phyloP scores from a whole-genome alignment of 2,888 invertebrate species.

The Germaria angustata region DNA sequence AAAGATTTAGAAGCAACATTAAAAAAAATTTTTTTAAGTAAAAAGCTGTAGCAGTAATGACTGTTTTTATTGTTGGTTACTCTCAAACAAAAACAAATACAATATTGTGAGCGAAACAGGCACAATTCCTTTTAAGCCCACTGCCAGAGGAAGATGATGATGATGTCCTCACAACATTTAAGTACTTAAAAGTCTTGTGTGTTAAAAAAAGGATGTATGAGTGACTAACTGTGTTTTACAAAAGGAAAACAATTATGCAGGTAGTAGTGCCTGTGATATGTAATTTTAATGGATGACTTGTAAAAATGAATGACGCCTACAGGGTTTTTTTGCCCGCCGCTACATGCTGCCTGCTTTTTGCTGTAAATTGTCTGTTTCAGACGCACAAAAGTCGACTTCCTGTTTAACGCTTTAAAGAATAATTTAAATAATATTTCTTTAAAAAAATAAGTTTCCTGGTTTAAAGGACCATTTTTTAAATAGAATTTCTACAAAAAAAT shows the following conservation, averaged over 20 bases:
- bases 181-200: constrained; percentile 53
- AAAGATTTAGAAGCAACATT: constrained; percentile 12
- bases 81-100: constrained; percentile 15
- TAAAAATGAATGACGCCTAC: neutral
- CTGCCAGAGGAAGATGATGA: neutral
- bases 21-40: neutral
- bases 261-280: neutral
- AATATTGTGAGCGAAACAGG: constrained; percentile 22
- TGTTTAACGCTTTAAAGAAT: neutral
- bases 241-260: neutral
- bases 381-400: neutral
- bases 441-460: neutral
- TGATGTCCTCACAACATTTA: constrained; percentile 54
- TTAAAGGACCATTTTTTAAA: constrained; percentile 3
- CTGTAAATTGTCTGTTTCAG: neutral
- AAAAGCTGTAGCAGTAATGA: constrained; percentile 35
- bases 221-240: constrained; percentile 2
- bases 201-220: neutral
- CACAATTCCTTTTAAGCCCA: constrained; percentile 22
- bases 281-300: constrained; percentile 19
- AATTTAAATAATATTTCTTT: neutral
- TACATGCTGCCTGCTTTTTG: neutral
- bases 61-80: constrained; percentile 38
- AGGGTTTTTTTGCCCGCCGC: too few species aligned
- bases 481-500: too few species aligned